phyloP scores from a whole-genome alignment of 1,140 invertebrate genomes.

The Bombyx mori region DNA sequence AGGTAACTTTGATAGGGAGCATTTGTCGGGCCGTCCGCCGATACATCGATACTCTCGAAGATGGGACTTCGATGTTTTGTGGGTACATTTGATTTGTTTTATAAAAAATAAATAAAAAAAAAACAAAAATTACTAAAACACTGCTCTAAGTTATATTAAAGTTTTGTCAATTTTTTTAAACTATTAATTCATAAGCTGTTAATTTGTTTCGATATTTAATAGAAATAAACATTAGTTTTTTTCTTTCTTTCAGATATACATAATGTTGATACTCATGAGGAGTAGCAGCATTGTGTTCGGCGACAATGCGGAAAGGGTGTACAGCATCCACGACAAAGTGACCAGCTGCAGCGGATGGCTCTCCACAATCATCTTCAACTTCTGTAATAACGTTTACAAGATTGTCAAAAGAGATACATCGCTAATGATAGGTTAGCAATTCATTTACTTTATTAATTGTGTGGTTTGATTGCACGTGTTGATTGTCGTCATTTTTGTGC shows the following conservation, averaged over 20 bases:
- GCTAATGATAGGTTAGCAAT: slow-evolving; percentile 39
- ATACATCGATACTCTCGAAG: not conserved
- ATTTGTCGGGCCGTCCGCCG: not conserved
- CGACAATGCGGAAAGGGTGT: slow-evolving; percentile 16
- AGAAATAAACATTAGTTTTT: not conserved
- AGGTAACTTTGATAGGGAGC: slow-evolving; percentile 29
- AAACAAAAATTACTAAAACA: too few relatives aligned
- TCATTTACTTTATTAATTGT: not conserved
- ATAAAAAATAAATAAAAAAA: too few relatives aligned
- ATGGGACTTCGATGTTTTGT: too few relatives aligned
- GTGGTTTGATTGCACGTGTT: not conserved
- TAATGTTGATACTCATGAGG: slow-evolving; percentile 31
- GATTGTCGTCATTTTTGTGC: too few relatives aligned
- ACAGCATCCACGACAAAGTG: slow-evolving; percentile 38
- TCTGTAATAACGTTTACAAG: slow-evolving; percentile 49
- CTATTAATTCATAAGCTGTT: too few relatives aligned
- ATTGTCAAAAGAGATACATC: slow-evolving; percentile 57
- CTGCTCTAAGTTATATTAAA: too few relatives aligned
- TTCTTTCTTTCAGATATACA: slow-evolving; percentile 19
- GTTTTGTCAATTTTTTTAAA: too few relatives aligned
- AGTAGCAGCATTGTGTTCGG: slow-evolving; percentile 17
- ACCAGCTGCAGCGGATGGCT: slow-evolving; percentile 46
- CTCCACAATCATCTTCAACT: slow-evolving; percentile 37
- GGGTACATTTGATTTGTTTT: too few relatives aligned
- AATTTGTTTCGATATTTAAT: not conserved